Base-by-base conservation (phyloP, 1,140 invertebrate species). In the Mizuhopecten yessoensis region DNA sequence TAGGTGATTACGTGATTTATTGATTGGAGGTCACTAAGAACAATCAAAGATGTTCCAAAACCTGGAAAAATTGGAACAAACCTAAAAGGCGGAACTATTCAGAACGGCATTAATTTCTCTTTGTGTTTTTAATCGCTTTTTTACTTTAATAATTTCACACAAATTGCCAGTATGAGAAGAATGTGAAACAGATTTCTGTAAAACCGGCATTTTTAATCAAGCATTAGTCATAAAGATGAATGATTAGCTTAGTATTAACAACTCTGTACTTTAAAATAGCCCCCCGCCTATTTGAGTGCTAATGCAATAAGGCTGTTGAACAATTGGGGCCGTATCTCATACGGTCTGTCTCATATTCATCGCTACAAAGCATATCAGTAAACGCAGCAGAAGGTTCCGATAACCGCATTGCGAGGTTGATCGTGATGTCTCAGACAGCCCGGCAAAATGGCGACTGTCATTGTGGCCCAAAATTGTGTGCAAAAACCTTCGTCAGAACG, bases 201-300 rank as follows among this genome's bases (percentile, higher is more conserved):
- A 75, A 75, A 75, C 17, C 29, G 29, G n/a, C 57, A 75, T 75
- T 75, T 75, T 29, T n/a, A 75, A 75, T 75, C 57, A n/a, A 75
- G 57, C 57, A 75, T 75, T n/a, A 75, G 57, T 75, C n/a, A 75
- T 75, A 29, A 75, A 75, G 57, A 75, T 75, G 23, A 75, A 23
- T 75, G 57, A 75, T 75, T 75, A 75, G 57, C 29, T 75, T n/a
- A 75, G 23, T n/a, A 29, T 75, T 75, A 75, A 75, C 57, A 11
- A 75, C n/a, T 75, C 23, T 75, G 57, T 75, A 75, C 57, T 75
- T 75, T 75, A 75, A 75, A 75, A 75, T 75, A 29, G 1, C 11
- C 57, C n/a, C 17, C 0, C 23, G 57, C 23, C 57, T 29, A n/a
- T 75, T 75, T 75, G 57, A 11, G 57, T 75, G 57, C 17, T 75